Base-by-base conservation (phyloP, 2,113 vertebrate genomes). In the Alligator mississippiensis region DNA sequence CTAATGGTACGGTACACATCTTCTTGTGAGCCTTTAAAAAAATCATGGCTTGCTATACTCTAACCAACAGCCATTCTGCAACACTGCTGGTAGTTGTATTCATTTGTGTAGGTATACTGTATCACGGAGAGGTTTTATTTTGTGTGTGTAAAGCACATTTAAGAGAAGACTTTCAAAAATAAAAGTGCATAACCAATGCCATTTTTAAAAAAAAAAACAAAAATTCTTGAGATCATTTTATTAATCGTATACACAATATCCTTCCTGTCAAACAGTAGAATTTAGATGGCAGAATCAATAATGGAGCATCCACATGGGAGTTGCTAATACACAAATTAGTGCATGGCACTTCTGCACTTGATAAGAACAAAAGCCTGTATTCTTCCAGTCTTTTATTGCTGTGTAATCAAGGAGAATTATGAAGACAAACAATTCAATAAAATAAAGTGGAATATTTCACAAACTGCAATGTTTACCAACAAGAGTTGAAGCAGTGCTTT, bases 231-330 rank as follows among this genome's bases (percentile, higher is more conserved):
- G 85, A 96, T 95, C n/a, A 88, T 97, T 97, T 97, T 97, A 97
- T 98, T 98, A 97, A 96, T 97, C 93, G 84, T 96, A 84, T 95
- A 96, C 84, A 75, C 96, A 97, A 96, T 97, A 98, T 97, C 95
- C 95, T 96, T 96, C 93, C 95, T 97, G 96, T 97, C 95, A 95
- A 97, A 96, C 86, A 96, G 91, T 92, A 87, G 93, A 96, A 96
- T 95, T 97, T 96, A 96, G 96, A 96, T 96, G 95, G 95, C 79
- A 93, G 95, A 97, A 98, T 98, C 97, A 97, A 98, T 98, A 98
- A 96, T 11, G 22, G 77, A 93, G 77, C 89, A 76, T 84, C 93
- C 96, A 62, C 84, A 9, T 77, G 96, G 96, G 97, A 94, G 85
- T 89, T 96, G 89, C 95, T 97, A 94, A 97, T 96, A 97, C 79